Percentiles rank a stretch among this genome's conserved stretches.
Evolutionary conservation across 2,888 invertebrate genomes (phyloP).

Genomic region (Dimorphilus gyrociliatus): DNA sequence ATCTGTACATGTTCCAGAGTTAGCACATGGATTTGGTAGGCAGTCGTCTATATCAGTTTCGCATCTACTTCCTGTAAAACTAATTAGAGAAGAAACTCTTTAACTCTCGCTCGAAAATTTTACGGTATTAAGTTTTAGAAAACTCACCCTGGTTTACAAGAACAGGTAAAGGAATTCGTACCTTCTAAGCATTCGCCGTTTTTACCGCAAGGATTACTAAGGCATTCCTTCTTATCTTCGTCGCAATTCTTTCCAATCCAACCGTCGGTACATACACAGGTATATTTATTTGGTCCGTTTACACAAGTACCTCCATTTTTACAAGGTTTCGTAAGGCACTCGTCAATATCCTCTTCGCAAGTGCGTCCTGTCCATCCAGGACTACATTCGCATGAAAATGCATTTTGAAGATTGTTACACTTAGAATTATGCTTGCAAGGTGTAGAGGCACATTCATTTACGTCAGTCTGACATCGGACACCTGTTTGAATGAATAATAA

Average conservation of each 20-base stretch:
- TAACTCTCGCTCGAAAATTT: no score
- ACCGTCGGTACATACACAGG: slow-evolving; percentile 13
- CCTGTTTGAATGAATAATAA: no score
- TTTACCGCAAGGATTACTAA: no score
- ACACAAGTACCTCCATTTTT: slow-evolving; percentile 16
- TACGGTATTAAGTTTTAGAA: no score
- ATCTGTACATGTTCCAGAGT: not conserved
- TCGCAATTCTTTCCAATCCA: not conserved
- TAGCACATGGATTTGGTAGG: not conserved
- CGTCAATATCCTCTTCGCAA: slow-evolving; percentile 13
- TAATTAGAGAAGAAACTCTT: no score
- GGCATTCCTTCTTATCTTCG: not conserved
- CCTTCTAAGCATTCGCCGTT: no score
- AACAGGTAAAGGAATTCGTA: no score
- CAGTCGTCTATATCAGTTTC: slow-evolving; percentile 1
- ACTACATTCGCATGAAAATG: slow-evolving; percentile 7
- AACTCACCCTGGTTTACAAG: no score
- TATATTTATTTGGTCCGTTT: slow-evolving; percentile 11
- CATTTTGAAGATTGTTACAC: slow-evolving; percentile 4
- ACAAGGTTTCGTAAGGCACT: slow-evolving; percentile 17
- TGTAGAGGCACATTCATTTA: slow-evolving; percentile 17
- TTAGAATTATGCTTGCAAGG: slow-evolving; percentile 20
- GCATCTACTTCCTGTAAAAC: no score
- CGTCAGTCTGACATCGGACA: slow-evolving; percentile 13
- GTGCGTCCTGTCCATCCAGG: slow-evolving; percentile 17